Base-by-base conservation (phyloP, 2,888 invertebrate species). In the Aelia acuminata region DNA sequence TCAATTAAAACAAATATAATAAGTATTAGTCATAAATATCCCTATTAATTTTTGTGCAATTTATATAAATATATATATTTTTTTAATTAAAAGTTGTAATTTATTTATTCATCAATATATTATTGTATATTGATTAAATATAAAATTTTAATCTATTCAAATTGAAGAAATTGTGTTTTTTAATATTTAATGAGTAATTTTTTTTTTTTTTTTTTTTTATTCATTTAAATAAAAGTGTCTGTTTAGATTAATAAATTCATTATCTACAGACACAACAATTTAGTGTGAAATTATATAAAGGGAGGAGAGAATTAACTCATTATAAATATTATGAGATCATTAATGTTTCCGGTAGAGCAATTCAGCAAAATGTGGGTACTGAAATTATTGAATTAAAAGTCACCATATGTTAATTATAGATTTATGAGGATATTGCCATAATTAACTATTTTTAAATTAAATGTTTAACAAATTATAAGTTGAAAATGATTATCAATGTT, bases 401-500 rank as follows among this genome's bases (percentile, higher is more conserved):
- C 31, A 63, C 31, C 31, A 63, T 31, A 35, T 63, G 31, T 63
- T 15, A 63, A 31, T 63, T 31, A 31, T 35, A 63, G 5, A 31
- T 63, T 31, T 31, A 63, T 63, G 31, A 63, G 63, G 31, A 15
- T 63, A 26, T 63, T 31, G 31, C 63, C 31, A 63, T 63, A 63
- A 63, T 63, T 31, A 31, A 63, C 26, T 18, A 31, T 31, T 31
- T 15, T 15, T 31, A 18, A 63, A 63, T 63, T 31, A 63, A 63
- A 31, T 31, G 31, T 18, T 31, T 31, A 63, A 31, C 15, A 63
- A 63, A 63, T 31, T 5, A 63, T 31, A 18, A 63, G 31, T 31
- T 31, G 63, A 8, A 63, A 63, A 63, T 63, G 63, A 63, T 63
- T 63, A 63, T 63, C 63, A 63, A 63, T 15, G 63, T 63, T 63